These are phyloP conservation scores for Elachura formosa DNA, from an alignment of 2,113 vertebrate genomes.

Conservation along the genomic window DNA sequence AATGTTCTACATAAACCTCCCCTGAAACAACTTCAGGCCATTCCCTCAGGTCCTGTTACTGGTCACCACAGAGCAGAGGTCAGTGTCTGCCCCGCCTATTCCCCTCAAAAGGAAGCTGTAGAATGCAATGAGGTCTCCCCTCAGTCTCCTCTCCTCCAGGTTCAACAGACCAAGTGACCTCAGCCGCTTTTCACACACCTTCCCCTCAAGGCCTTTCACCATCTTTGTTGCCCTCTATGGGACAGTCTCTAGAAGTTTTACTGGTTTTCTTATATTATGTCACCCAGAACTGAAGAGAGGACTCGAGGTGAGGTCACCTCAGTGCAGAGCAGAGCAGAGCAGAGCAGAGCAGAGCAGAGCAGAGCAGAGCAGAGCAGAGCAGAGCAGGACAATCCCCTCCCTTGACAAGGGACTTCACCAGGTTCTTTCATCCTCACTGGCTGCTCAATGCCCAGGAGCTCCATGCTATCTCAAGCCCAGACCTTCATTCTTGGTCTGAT, in stretches of 20 bases:
- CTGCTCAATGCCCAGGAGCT: not conserved
- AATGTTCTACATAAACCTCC: accelerated
- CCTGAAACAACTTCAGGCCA: not conserved
- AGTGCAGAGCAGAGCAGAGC: not conserved
- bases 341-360: not conserved
- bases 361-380: not conserved
- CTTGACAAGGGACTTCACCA: not conserved
- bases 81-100: not conserved
- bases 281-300: accelerated
- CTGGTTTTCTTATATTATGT: not conserved
- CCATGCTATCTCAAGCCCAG: not conserved
- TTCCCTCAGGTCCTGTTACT: not conserved
- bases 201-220: not conserved
- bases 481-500: not conserved
- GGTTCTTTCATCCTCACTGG: not conserved
- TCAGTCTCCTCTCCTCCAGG: not conserved
- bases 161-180: not conserved
- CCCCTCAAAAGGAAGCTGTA: accelerated
- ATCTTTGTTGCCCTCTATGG: not conserved
- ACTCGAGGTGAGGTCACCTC: accelerated
- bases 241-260: not conserved
- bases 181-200: not conserved
- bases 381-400: not conserved
- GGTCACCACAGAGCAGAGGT: not conserved
- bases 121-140: not conserved